These are phyloP conservation scores for Tetragnatha versicolor DNA, from an alignment of 1,140 invertebrate species.

Conservation along the genomic window DNA sequence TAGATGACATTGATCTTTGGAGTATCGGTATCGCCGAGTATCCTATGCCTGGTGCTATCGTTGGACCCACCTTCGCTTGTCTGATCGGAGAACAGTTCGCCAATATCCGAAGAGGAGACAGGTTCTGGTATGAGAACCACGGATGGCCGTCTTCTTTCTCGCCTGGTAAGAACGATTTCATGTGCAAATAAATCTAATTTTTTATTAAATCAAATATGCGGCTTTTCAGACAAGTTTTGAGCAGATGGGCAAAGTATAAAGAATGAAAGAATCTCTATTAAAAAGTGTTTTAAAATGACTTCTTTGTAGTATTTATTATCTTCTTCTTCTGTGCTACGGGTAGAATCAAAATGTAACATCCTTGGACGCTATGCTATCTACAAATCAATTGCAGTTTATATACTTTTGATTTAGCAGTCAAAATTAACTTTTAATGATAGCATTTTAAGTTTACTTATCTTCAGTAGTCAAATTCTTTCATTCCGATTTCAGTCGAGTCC, in stretches of 20 bases:
- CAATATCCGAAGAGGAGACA: constrained; percentile 86
- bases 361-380: too few species aligned
- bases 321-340: too few species aligned
- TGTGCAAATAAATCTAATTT: neutral
- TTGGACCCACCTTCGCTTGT: constrained; percentile 77
- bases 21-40: constrained; percentile 62
- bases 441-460: too few species aligned
- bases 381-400: too few species aligned
- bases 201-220: neutral
- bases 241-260: neutral
- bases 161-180: constrained; percentile 61
- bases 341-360: too few species aligned
- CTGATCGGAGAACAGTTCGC: constrained; percentile 96
- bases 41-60: constrained; percentile 56
- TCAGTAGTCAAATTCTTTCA: too few species aligned
- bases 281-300: too few species aligned
- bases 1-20: constrained; percentile 60
- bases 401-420: too few species aligned
- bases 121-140: constrained; percentile 95
- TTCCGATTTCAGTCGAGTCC: too few species aligned
- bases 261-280: too few species aligned
- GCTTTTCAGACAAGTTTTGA: neutral
- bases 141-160: constrained; percentile 70
- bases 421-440: too few species aligned
- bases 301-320: too few species aligned